Percentiles rank a stretch among this genome's conserved stretches.
Evolutionary conservation across 2,888 invertebrate genomes (phyloP).

Genomic region (Erebia ligea): DNA sequence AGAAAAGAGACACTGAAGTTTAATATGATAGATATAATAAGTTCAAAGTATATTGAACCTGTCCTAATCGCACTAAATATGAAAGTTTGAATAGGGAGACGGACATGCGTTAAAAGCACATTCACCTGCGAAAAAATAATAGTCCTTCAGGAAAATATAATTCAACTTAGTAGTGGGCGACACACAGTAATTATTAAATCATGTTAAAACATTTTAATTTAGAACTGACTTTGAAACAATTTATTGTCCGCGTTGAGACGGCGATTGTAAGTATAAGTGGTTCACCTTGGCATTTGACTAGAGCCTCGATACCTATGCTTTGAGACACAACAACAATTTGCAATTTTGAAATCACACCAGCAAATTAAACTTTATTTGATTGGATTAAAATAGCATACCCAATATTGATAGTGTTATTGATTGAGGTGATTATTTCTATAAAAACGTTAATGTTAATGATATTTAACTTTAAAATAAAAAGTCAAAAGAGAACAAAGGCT

Average conservation of each 20-base stretch:
- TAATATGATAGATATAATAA: no score
- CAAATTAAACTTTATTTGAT: slow-evolving; percentile 16
- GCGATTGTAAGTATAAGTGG: slow-evolving; percentile 64
- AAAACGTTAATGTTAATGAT: not conserved
- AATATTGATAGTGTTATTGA: not conserved
- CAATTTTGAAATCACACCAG: slow-evolving; percentile 33
- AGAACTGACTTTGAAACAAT: slow-evolving; percentile 44
- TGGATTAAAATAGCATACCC: not conserved
- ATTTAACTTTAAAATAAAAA: not conserved
- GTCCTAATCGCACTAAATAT: no score
- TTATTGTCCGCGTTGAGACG: slow-evolving; percentile 45
- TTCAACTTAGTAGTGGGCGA: not conserved
- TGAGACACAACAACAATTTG: slow-evolving; percentile 33
- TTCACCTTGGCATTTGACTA: slow-evolving; percentile 76
- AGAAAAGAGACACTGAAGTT: no score
- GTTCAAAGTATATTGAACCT: no score
- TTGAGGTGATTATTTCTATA: not conserved
- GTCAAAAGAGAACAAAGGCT: not conserved
- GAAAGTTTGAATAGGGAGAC: no score
- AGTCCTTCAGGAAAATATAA: no score
- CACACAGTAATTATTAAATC: not conserved
- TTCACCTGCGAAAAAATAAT: no score
- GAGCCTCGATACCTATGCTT: slow-evolving; percentile 40
- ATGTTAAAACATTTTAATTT: slow-evolving; percentile 18
- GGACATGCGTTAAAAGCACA: no score